Percentiles rank a stretch among this genome's conserved stretches.
Evolutionary conservation across 1,140 invertebrate species (phyloP).

Genomic region (Luehdorfia chinensis): DNA sequence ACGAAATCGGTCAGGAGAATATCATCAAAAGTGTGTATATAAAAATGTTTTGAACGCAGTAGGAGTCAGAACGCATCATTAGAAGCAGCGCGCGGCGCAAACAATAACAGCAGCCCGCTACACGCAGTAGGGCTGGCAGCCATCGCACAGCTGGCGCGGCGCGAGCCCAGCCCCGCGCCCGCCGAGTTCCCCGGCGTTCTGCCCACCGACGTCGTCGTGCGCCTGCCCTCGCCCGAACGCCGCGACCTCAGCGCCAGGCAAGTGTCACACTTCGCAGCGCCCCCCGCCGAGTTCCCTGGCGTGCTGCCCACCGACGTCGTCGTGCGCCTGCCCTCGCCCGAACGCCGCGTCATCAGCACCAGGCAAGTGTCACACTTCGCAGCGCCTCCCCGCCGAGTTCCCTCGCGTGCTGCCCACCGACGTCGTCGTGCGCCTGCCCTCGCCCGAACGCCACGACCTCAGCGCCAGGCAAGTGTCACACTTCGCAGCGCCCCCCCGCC

Average conservation of each 20-base stretch:
- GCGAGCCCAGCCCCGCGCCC: slow-evolving; percentile 57
- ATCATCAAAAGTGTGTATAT: no score
- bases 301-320: no score
- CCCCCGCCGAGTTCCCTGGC: no score
- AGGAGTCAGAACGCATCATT: slow-evolving; percentile 48
- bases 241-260: slow-evolving; percentile 9
- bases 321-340: no score
- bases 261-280: no score
- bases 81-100: slow-evolving; percentile 63
- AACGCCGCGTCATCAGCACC: no score
- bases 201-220: slow-evolving; percentile 71
- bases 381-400: slow-evolving; percentile 66
- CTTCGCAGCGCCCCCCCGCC: no score
- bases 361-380: no score
- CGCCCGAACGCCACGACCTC: slow-evolving; percentile 37
- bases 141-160: slow-evolving; percentile 78
- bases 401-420: slow-evolving; percentile 72
- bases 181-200: slow-evolving; percentile 70
- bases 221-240: slow-evolving; percentile 61
- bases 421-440: slow-evolving; percentile 68
- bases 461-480: slow-evolving; percentile 21
- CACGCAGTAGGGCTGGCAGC: slow-evolving; percentile 81
- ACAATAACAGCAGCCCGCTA: slow-evolving; percentile 77
- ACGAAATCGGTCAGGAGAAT: no score
- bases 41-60: neutral